phyloP scores from a whole-genome alignment of 2,797 vertebrate species.

The Glyptemys insculpta region DNA sequence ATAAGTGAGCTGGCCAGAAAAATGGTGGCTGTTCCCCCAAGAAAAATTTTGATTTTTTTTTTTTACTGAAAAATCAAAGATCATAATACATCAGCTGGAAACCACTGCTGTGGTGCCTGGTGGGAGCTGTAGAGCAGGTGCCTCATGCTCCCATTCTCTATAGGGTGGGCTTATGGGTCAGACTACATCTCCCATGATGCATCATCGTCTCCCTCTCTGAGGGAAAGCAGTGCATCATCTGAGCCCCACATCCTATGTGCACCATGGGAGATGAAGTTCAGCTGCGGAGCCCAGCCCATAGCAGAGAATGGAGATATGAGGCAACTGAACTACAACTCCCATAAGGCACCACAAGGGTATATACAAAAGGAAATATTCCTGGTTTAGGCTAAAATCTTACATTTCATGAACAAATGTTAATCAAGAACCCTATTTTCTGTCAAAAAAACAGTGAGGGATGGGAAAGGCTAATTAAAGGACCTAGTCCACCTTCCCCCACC shows the following conservation, averaged over 20 bases:
- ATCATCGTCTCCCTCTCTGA: not conserved
- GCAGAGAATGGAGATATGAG: not conserved
- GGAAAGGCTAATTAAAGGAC: not conserved
- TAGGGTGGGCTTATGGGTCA: not conserved
- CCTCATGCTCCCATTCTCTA: not conserved
- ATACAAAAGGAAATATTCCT: not conserved
- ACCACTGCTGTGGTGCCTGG: not conserved
- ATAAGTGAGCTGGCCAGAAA: fast-evolving
- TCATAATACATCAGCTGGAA: not conserved
- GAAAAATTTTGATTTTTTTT: not conserved
- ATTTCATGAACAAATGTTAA: not conserved
- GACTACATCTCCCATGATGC: not conserved
- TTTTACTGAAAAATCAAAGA: not conserved
- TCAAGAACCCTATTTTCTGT: not conserved
- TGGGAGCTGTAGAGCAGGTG: too few species aligned
- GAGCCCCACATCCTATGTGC: not conserved
- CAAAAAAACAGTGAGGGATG: not conserved
- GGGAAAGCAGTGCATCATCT: not conserved
- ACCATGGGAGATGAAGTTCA: not conserved
- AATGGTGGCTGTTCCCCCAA: not conserved
- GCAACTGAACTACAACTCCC: not conserved
- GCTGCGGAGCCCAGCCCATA: not conserved
- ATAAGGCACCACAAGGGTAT: too few species aligned
- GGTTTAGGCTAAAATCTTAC: not conserved
- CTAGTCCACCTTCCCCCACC: not conserved